Percentiles rank a stretch among this genome's conserved stretches.
Conservation (phyloP, 64 coral and sea anemone species). For the Stichodactyla helianthus region DNA sequence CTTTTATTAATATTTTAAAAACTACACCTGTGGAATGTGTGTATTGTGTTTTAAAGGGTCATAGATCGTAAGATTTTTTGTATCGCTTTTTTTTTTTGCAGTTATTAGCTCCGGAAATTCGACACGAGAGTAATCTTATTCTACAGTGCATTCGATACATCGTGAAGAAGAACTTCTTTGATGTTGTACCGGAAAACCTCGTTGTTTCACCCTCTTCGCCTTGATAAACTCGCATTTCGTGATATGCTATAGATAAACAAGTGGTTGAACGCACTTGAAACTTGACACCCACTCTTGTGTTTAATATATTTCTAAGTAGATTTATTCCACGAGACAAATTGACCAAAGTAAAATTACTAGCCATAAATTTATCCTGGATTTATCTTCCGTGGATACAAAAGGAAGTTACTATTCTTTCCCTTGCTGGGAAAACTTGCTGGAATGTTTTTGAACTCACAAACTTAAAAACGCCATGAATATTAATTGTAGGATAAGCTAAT, state of each 20-base stretch:
- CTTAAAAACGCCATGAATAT: too few relatives aligned
- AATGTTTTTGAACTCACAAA: too few relatives aligned
- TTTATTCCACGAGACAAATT: too few relatives aligned
- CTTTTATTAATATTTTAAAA: too few relatives aligned
- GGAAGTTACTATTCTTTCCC: too few relatives aligned
- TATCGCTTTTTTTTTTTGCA: conserved; percentile 23
- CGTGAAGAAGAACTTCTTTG: conserved; percentile 76
- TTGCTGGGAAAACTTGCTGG: too few relatives aligned
- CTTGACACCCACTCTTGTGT: neutral
- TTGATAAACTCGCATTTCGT: neutral
- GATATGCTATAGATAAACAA: neutral
- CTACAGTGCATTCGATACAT: conserved; percentile 86
- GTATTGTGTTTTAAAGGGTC: neutral
- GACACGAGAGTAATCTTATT: conserved; percentile 80
- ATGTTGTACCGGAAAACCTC: neutral
- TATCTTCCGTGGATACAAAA: too few relatives aligned
- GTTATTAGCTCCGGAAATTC: conserved; percentile 85
- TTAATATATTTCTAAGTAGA: too few relatives aligned
- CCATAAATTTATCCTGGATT: too few relatives aligned
- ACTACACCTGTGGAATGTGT: too few relatives aligned
- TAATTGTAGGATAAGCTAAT: too few relatives aligned
- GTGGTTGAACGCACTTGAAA: neutral
- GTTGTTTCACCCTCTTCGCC: neutral
- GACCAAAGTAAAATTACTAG: too few relatives aligned
- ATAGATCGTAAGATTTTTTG: neutral